Base-by-base conservation (phyloP, 2,888 invertebrate genomes). In the Drosophila pegasa region DNA sequence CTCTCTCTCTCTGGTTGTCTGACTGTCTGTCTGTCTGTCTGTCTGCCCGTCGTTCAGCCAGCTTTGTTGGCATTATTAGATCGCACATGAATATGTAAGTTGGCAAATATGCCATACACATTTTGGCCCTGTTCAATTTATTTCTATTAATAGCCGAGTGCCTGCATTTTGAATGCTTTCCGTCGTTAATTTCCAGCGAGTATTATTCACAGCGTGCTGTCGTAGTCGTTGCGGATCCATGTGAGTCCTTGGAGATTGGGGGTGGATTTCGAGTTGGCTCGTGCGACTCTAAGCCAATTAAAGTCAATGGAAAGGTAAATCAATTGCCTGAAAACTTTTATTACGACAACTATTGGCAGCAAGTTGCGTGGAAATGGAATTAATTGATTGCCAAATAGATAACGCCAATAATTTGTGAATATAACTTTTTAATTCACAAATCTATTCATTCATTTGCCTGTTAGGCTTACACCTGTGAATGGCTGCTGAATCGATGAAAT, bases 51-150 rank as follows among this genome's bases (percentile, higher is more conserved):
- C 48, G 27, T 45, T 45, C 43, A 52, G 55, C 10, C 67, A 51
- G 59, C 47, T 62, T 67, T 74, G 65, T 62, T 72, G 65, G 71
- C 72, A 74, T 78, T 86, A 83, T 83, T 79, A 68, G 75, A 87
- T 79, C 66, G 71, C 75, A 87, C 79, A 84, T 83, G 87, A 83
- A 83, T 83, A 83, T 83, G 81, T 81, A 79, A 81, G 77, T 69
- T 71, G 78, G 60, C 71, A 80, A 82, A 85, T 78, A 78, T 61
- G 69, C 75, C 52, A 59, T 62, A 55, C 56, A 63, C 62, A 74
- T 48, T 51, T 54, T 56, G 59, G 55, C 52, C 76, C 77, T 71
- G 79, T 74, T 77, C 81, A 87, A 83, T 87, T 84, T 81, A 79
- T 84, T 80, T 78, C 81, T 75, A 81, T 87, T 87, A 84, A 81